Evolutionary conservation across 2,113 vertebrate genomes (phyloP).

Genomic region (Oxygymnocypris stewartii): DNA sequence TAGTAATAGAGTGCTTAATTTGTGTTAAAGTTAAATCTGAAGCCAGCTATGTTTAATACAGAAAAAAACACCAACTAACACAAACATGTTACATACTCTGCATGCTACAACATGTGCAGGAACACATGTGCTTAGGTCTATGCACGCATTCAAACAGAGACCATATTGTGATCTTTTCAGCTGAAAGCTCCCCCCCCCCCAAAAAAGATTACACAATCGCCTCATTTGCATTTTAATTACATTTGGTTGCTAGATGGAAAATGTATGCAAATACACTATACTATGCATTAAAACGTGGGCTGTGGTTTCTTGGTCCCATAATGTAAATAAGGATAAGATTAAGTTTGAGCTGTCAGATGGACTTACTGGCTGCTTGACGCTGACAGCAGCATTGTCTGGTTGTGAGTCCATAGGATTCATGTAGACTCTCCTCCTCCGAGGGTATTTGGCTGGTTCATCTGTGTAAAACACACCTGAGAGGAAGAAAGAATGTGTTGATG

Average conservation of each 20-base stretch:
- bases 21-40: background rate
- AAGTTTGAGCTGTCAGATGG: background rate
- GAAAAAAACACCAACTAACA: background rate
- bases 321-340: background rate
- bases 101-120: background rate
- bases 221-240: slow-evolving; percentile 40
- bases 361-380: slow-evolving; percentile 39
- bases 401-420: background rate
- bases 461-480: slow-evolving; percentile 25
- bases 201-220: background rate
- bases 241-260: slow-evolving; percentile 30
- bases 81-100: background rate
- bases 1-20: background rate
- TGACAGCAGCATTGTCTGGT: background rate
- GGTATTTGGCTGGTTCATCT: slow-evolving; percentile 25
- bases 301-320: background rate
- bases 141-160: background rate
- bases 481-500: slow-evolving; percentile 6
- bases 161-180: background rate
- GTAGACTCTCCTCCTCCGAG: slow-evolving; percentile 37
- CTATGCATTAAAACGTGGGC: background rate
- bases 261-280: slow-evolving; percentile 34
- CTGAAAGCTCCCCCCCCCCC: background rate
- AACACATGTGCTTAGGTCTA: background rate
- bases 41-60: background rate